A percentile compares a stretch with the other conserved stretches of the same genome.
phyloP scores from a whole-genome alignment of 2,113 vertebrate genomes.

The Oncorhynchus gorbuscha region DNA sequence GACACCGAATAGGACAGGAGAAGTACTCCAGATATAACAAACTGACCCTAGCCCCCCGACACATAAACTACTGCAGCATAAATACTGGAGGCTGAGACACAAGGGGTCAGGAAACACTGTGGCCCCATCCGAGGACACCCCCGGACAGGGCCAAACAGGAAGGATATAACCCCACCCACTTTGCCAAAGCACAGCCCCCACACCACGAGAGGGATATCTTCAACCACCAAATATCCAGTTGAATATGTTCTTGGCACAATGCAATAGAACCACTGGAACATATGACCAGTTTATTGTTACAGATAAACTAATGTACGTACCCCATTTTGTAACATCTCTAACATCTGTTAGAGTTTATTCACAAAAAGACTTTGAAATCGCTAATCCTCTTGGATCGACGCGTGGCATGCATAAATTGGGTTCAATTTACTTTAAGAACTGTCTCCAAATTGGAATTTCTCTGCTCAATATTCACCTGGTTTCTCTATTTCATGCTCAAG shows the following conservation, averaged over 20 bases:
- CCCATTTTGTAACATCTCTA: slow-evolving; percentile 9
- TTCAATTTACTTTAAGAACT: slow-evolving; percentile 25
- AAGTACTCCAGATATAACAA: no score
- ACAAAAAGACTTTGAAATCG: slow-evolving; percentile 32
- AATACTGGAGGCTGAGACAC: no score
- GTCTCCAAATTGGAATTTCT: slow-evolving; percentile 12
- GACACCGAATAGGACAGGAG: no score
- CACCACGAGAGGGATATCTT: no score
- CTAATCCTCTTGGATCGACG: slow-evolving; percentile 30
- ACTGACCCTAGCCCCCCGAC: no score
- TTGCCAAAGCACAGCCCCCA: no score
- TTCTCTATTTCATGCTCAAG: slow-evolving; percentile 30
- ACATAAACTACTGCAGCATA: no score
- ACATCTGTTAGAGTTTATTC: slow-evolving; percentile 9
- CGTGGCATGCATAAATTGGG: slow-evolving; percentile 30
- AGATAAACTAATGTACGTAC: slow-evolving; percentile 23
- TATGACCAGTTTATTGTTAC: slow-evolving; percentile 17
- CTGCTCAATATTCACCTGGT: slow-evolving; percentile 26
- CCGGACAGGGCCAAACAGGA: no score
- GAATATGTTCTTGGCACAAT: slow-evolving; percentile 1
- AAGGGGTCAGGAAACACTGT: no score
- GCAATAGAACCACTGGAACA: slow-evolving; percentile 21
- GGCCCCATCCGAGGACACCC: no score
- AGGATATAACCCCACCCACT: no score
- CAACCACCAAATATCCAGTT: no score